A percentile compares a stretch with the other conserved stretches of the same genome.
These are phyloP conservation scores for Chymomyza caudatula DNA, from an alignment of 2,888 invertebrate genomes.

Conservation along the genomic window DNA sequence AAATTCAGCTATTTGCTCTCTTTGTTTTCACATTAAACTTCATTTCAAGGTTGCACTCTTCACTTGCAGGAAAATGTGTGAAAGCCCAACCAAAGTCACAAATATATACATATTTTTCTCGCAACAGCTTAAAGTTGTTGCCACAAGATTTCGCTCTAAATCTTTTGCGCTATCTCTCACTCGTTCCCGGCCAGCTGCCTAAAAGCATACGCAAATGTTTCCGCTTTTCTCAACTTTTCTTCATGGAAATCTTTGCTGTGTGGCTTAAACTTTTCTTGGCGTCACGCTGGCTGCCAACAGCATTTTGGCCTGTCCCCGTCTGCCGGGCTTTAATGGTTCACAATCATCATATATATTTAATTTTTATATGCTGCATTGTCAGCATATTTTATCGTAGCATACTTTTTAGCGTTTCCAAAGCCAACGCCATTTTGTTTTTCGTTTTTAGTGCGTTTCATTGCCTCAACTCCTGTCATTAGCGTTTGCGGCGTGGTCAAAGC, in stretches of 20 bases:
- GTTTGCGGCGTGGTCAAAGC: not conserved
- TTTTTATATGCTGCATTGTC: constrained; percentile 57
- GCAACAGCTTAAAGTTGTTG: not conserved
- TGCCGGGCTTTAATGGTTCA: constrained; percentile 3
- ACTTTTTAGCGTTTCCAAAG: constrained; percentile 22
- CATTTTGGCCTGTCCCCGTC: constrained; percentile 11
- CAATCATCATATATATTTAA: constrained; percentile 56
- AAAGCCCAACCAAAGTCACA: constrained; percentile 16
- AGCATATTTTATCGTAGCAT: constrained; percentile 46
- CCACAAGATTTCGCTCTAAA: not conserved
- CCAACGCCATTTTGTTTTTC: constrained; percentile 40
- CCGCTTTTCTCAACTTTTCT: not conserved
- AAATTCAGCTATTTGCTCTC: not conserved
- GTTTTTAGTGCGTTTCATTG: not conserved
- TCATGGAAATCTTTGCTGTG: constrained; percentile 19
- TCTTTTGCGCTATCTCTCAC: constrained; percentile 2
- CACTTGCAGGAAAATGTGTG: not conserved
- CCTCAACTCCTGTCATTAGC: not conserved
- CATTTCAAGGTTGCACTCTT: not conserved
- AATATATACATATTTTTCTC: not conserved
- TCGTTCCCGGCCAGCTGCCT: not conserved
- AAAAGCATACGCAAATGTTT: not conserved
- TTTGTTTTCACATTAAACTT: not conserved
- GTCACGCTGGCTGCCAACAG: constrained; percentile 27
- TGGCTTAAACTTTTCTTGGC: constrained; percentile 35